A percentile compares a stretch with the other conserved stretches of the same genome.
phyloP scores from a whole-genome alignment of 2,888 invertebrate species.

The Oligia fasciuncula region DNA sequence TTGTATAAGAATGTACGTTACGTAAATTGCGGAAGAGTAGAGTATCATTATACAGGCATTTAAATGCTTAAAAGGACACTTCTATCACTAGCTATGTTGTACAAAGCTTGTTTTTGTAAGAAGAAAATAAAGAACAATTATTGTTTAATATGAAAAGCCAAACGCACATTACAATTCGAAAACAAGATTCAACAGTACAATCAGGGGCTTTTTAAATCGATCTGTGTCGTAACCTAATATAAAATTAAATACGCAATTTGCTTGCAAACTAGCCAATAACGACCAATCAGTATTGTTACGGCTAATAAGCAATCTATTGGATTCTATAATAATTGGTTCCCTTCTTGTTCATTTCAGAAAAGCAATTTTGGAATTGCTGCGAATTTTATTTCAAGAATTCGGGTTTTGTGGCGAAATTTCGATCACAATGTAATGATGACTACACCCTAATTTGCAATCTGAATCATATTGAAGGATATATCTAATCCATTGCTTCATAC shows the following conservation, averaged over 20 bases:
- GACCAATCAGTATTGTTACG: constrained; percentile 72
- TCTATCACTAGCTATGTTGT: too few species aligned
- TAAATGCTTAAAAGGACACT: too few species aligned
- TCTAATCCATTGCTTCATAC: too few species aligned
- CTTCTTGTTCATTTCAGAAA: constrained; percentile 65
- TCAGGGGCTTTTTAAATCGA: constrained; percentile 58
- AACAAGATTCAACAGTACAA: constrained; percentile 50
- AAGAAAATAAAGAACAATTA: too few species aligned
- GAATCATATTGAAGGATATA: neutral
- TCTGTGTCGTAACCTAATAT: constrained; percentile 64
- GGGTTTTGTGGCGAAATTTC: constrained; percentile 8
- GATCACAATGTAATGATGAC: neutral
- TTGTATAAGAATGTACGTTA: too few species aligned
- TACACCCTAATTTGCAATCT: neutral
- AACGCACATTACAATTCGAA: constrained; percentile 5
- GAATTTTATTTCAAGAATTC: constrained; percentile 37
- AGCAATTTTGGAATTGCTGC: constrained; percentile 51
- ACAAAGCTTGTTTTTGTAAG: too few species aligned
- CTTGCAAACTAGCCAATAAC: constrained; percentile 75
- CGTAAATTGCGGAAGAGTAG: too few species aligned
- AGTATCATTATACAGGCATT: too few species aligned
- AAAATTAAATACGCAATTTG: constrained; percentile 77
- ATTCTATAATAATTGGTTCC: constrained; percentile 71
- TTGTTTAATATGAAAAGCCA: too few species aligned
- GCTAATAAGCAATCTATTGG: constrained; percentile 70